phyloP scores from a whole-genome alignment of 1,140 invertebrate species.

The Rhopalosiphum maidis region DNA sequence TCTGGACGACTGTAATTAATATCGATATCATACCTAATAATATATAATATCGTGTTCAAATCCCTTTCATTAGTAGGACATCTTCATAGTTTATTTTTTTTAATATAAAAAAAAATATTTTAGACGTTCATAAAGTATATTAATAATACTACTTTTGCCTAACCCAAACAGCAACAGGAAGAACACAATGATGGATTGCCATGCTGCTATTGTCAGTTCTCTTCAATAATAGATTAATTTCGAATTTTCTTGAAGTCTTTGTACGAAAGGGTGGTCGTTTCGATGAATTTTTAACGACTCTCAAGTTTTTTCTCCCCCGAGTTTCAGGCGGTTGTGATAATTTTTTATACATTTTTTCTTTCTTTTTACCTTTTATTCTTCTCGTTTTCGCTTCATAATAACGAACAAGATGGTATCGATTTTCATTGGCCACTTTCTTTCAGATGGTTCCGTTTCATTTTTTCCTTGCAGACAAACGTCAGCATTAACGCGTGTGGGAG shows the following conservation, averaged over 20 bases:
- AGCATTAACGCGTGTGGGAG: not conserved
- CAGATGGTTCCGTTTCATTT: constrained; percentile 4
- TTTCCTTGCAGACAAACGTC: constrained; percentile 14
- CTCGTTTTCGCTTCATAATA: not conserved
- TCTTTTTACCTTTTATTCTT: constrained; percentile 27
- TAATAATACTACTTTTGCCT: constrained; percentile 36
- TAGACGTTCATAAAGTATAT: not conserved
- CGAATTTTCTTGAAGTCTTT: not conserved
- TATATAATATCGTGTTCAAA: not conserved
- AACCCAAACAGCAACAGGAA: constrained; percentile 30
- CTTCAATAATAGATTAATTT: constrained; percentile 52
- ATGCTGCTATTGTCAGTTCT: constrained; percentile 51
- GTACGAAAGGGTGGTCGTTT: not conserved
- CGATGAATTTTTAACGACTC: constrained; percentile 44
- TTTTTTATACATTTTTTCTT: constrained; percentile 22
- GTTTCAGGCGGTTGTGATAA: constrained; percentile 8
- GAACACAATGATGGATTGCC: constrained; percentile 53
- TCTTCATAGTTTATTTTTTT: not conserved
- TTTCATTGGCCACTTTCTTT: constrained; percentile 20
- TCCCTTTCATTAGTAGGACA: not conserved
- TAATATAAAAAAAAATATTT: not conserved
- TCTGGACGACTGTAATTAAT: not conserved
- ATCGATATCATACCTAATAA: not conserved
- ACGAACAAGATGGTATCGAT: constrained; percentile 36
- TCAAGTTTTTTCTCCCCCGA: constrained; percentile 38